phyloP scores from a whole-genome alignment of 1,140 invertebrate genomes.

The Drosophila littoralis region DNA sequence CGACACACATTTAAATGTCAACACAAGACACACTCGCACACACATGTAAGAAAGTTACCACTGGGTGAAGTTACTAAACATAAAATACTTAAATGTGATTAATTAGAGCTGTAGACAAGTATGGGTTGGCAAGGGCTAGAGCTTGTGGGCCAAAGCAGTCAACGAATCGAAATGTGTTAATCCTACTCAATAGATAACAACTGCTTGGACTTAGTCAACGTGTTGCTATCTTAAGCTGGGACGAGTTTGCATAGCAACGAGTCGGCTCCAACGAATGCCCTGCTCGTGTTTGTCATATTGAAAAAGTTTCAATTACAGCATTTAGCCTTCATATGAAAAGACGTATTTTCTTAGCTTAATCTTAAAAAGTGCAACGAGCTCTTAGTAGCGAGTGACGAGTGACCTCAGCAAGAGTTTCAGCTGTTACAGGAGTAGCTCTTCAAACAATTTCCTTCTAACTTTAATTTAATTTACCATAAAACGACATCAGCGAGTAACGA shows the following conservation, averaged over 20 bases:
- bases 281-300: no score
- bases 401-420: no score
- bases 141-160: constrained; percentile 3
- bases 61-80: background rate
- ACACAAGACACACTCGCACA: constrained; percentile 9
- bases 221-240: background rate
- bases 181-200: constrained; percentile 19
- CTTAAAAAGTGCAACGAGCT: background rate
- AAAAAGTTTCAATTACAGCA: no score
- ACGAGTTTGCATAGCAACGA: no score
- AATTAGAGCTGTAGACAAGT: background rate
- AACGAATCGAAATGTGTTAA: constrained; percentile 21
- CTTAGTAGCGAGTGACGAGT: no score
- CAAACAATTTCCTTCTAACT: no score
- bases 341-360: no score
- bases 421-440: no score
- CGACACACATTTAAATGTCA: constrained; percentile 35
- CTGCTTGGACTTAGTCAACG: background rate
- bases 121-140: background rate
- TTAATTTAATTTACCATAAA: no score
- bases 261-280: no score
- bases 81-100: constrained; percentile 17
- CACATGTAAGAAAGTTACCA: background rate
- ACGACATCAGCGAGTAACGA: no score
- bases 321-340: no score